Conservation (phyloP, 1,140 invertebrate species). For the Diuraphis noxia region DNA sequence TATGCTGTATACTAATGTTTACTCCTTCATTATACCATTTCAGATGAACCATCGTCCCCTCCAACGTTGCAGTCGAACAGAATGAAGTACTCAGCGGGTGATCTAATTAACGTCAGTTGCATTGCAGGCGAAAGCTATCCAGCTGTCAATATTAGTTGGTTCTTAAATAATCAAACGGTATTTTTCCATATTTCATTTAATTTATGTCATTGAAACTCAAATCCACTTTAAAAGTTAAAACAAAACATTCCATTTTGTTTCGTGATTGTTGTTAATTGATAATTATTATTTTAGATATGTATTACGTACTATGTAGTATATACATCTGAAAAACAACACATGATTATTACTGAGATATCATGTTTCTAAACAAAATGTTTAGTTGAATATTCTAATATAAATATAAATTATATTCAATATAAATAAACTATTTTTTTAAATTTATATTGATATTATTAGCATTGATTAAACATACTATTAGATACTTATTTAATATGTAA, state of each 20-base stretch:
- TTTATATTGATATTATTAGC: background rate
- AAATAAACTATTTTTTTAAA: background rate
- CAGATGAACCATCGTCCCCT: conserved; percentile 23
- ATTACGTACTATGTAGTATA: background rate
- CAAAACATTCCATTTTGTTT: background rate
- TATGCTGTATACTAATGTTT: background rate
- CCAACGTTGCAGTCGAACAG: conserved; percentile 57
- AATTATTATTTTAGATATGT: background rate
- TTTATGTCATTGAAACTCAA: background rate
- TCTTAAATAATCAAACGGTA: conserved; percentile 77
- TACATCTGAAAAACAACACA: background rate
- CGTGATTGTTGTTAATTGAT: background rate
- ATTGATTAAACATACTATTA: no score
- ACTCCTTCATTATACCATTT: background rate
- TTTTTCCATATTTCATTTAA: conserved; percentile 54
- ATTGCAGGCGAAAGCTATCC: conserved; percentile 75
- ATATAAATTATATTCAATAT: no score
- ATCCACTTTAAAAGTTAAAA: background rate
- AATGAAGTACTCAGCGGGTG: conserved; percentile 69
- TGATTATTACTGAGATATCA: background rate
- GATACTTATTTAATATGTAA: no score
- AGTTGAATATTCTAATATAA: no score
- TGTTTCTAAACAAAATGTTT: background rate
- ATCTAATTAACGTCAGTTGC: conserved; percentile 74
- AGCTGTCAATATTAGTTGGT: conserved; percentile 84